A percentile compares a stretch with the other conserved stretches of the same genome.
These are phyloP conservation scores for Rhinoderma darwinii DNA, from an alignment of 2,113 vertebrate species.

Conservation along the genomic window DNA sequence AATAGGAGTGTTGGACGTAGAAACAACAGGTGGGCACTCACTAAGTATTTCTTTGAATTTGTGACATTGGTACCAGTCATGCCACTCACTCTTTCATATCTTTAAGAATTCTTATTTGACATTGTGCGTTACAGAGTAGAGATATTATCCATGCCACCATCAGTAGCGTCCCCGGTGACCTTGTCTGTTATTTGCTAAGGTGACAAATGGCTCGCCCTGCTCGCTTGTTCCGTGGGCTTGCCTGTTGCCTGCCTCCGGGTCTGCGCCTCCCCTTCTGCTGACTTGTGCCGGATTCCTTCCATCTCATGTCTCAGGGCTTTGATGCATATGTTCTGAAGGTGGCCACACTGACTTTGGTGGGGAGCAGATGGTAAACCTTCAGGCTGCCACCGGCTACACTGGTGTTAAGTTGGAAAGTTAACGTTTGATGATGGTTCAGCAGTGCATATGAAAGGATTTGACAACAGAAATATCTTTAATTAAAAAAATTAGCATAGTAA, in stretches of 20 bases:
- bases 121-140: neutral
- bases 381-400: constrained; percentile 83
- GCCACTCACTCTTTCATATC: too few relatives aligned
- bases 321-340: constrained; percentile 89
- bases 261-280: constrained; percentile 75
- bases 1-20: too few relatives aligned
- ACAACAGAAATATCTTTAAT: constrained; percentile 79
- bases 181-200: constrained; percentile 67
- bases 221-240: constrained; percentile 74
- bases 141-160: constrained; percentile 3
- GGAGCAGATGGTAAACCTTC: constrained; percentile 91
- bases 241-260: constrained; percentile 78
- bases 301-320: constrained; percentile 83
- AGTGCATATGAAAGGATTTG: constrained; percentile 85
- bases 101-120: neutral
- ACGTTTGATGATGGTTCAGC: constrained; percentile 85
- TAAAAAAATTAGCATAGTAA: constrained; percentile 84
- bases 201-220: constrained; percentile 61
- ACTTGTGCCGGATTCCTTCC: constrained; percentile 78
- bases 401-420: constrained; percentile 85
- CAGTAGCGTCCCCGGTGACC: constrained; percentile 68
- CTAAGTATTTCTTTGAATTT: neutral
- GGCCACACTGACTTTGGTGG: constrained; percentile 81
- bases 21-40: too few relatives aligned
- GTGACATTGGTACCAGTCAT: too few relatives aligned